Percentiles rank a stretch among this genome's conserved stretches.
phyloP scores from a whole-genome alignment of 2,113 vertebrate species.

The Aegotheles bennettii region DNA sequence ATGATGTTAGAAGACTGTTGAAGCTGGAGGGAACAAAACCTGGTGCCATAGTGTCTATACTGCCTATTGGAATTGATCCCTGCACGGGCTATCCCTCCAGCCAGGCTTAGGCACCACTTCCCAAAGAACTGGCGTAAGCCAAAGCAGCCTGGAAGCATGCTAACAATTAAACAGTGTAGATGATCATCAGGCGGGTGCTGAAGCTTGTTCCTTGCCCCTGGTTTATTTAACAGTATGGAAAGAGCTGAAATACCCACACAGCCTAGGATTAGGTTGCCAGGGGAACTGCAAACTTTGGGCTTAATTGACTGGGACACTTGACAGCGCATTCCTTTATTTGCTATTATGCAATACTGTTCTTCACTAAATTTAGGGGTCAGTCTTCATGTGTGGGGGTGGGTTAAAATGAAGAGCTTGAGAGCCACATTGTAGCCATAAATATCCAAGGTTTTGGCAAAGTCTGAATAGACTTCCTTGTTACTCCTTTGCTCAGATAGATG shows the following conservation, averaged over 20 bases:
- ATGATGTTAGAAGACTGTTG: not conserved
- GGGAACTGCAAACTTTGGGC: not conserved
- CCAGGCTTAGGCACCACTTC: not conserved
- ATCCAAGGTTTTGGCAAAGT: not conserved
- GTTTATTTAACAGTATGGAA: not conserved
- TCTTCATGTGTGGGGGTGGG: not conserved
- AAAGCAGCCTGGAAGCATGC: not conserved
- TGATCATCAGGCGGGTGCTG: not conserved
- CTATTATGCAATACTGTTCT: not conserved
- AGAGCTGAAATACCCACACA: not conserved
- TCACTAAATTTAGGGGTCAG: not conserved
- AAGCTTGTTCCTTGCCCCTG: not conserved
- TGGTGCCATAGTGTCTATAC: not conserved
- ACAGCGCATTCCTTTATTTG: not conserved
- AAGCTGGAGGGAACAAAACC: not conserved
- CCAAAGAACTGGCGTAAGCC: not conserved
- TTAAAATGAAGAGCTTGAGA: not conserved
- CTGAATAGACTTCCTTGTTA: not conserved
- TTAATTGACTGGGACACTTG: not conserved
- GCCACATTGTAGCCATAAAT: not conserved
- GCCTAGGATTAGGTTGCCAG: not conserved
- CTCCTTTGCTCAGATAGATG: not conserved
- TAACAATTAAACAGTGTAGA: not conserved
- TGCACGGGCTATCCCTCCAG: not conserved
- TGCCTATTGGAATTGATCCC: not conserved